phyloP scores from a whole-genome alignment of 2,797 vertebrate species.

The Chaenodraco wilsoni region DNA sequence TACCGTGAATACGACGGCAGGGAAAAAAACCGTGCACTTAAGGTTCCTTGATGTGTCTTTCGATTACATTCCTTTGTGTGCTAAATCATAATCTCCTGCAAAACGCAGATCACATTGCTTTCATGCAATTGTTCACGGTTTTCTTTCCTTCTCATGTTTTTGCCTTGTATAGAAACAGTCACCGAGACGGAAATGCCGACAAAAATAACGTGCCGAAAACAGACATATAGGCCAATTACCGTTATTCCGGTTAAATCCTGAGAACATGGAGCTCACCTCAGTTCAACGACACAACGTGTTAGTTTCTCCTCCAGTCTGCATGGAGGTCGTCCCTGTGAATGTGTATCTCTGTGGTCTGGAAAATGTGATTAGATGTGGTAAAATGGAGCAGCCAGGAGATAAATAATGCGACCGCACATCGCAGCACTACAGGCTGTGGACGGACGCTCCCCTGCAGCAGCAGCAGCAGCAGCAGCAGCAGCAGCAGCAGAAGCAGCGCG shows the following conservation, averaged over 20 bases:
- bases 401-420: constrained; percentile 26
- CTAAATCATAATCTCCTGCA: background rate
- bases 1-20: constrained; percentile 35
- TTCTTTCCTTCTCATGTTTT: background rate
- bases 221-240: constrained; percentile 14
- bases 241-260: constrained; percentile 21
- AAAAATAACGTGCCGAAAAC: constrained; percentile 9
- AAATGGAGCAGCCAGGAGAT: constrained; percentile 8
- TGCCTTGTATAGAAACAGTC: background rate
- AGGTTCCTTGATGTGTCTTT: background rate
- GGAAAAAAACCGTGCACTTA: background rate
- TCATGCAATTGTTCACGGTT: background rate
- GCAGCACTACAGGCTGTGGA: constrained; percentile 47
- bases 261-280: constrained; percentile 59
- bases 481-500: too few relatives aligned
- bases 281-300: constrained; percentile 36
- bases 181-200: background rate
- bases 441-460: constrained; percentile 52
- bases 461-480: constrained; percentile 46
- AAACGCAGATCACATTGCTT: background rate
- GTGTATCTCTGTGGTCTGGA: background rate
- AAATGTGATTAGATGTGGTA: constrained; percentile 29
- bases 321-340: constrained; percentile 22
- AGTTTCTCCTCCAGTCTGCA: constrained; percentile 35
- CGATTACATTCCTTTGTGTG: background rate